Base-by-base conservation (phyloP, 2,113 vertebrate genomes). In the Tachycineta bicolor region DNA sequence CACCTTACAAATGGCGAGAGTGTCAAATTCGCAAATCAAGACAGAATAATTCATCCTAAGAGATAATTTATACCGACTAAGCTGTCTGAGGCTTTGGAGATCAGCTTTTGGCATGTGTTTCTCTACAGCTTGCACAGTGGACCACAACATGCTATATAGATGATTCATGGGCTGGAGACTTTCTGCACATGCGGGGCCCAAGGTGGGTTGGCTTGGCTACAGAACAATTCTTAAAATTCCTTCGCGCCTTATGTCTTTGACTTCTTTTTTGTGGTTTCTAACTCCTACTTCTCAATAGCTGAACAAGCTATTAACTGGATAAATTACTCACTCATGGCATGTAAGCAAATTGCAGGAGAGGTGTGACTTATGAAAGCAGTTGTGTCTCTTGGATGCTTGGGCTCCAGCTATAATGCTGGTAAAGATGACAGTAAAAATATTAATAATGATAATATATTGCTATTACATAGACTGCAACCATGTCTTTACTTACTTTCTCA, bases 31-130 rank as follows among this genome's bases (percentile, higher is more conserved):
- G 0, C 82, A 83, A 89, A 86, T 93, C 92, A 93, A 83, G 89
- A 77, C 64, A 75, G 95, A 89, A 90, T 92, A 96, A 94, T 96
- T 92, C 83, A 95, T 92, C 73, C 71, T 83, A 70, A 83, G 83
- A 92, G 92, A 93, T 87, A 94, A 95, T 94, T 94, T 93, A 94
- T 92, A 90, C 83, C 1, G 6, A 84, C 87, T 91, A 93, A 93
- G 76, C 68, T 90, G 60, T 83, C 89, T 96, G 89, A 96, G 70
- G 74, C 75, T 91, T 91, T 94, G 86, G 86, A 81, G 91, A 95
- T 90, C 86, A 85, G n/a, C 2, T 47, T 85, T 91, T 85, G 89
- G 84, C 93, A 91, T 24, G 46, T 79, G 43, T 73, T 95, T 84
- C 87, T 82, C 81, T 50, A 26, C 63, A 85, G 78, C 58, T 90